Evolutionary conservation across 2,113 vertebrate species (phyloP), one percentile per base, ranked within the genome.

Genomic region (Oncorhynchus nerka): DNA sequence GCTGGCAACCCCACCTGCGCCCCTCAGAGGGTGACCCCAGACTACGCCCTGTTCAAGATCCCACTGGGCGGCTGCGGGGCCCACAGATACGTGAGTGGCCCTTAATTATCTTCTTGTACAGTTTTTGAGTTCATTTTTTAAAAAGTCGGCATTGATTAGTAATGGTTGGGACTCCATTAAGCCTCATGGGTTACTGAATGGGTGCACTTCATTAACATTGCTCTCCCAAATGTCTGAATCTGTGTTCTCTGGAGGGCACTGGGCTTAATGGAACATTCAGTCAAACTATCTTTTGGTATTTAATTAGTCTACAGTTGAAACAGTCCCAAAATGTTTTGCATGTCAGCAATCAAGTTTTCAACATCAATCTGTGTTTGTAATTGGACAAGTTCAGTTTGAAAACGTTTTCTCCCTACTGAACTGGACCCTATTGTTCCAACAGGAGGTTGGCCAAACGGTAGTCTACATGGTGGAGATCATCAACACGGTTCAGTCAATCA

Each of bases 391-490:
- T 34, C 34, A 34, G 34, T 34, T 34, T 34, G 1, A 55, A 13
- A 51, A 5, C 0, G 15, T 13, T 51, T 55, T 55, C 12, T 16
- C 51, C 5, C 51, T 55, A 19, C 51, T 45, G 39, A 45, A 45
- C 39, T 3, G 9, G 8, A 45, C 39, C 9, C 39, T 45, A 55
- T 19, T 71, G 32, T 32, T 39, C 64, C 20, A 4, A 76, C 82
- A 94, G 93, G 81, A 89, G 69, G 77, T 92, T 15, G 93, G 92
- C 15, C 89, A 92, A 80, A 87, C 84, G 0, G 65, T 93, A 26
- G 85, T 94, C 70, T 93, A 94, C 69, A 91, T 94, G 77, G 79
- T 93, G 80, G 93, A 93, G 79, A 70, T 94, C 34, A 70, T 91
- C 55, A 94, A 91, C 79, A 84, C 22, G 32, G n/a, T 93, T 45